Conservation (phyloP, 2,113 vertebrate genomes). For the Dasypus novemcinctus region DNA sequence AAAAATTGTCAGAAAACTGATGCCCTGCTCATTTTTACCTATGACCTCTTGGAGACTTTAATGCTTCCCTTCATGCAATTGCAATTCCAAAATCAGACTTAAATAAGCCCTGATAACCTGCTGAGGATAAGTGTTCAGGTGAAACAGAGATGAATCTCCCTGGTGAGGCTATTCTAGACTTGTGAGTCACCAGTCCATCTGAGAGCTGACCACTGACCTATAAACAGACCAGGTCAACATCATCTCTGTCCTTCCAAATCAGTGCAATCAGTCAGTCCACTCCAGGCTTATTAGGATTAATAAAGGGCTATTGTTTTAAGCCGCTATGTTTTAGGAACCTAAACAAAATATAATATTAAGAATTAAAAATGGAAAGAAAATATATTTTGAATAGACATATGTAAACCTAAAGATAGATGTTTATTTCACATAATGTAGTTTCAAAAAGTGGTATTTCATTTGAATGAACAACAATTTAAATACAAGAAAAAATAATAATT, state of each 20-base stretch:
- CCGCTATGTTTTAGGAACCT: neutral
- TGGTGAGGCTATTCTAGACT: neutral
- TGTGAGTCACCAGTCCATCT: fast-evolving
- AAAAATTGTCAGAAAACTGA: neutral
- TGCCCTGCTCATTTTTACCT: neutral
- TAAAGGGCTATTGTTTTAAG: neutral
- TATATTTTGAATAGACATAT: neutral
- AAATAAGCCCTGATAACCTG: neutral
- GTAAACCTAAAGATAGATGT: neutral
- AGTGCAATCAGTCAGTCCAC: too few species aligned
- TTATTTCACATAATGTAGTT: neutral
- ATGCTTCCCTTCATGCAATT: neutral
- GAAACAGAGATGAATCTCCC: neutral
- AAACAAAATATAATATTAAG: neutral
- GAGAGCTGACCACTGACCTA: neutral
- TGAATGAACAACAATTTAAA: neutral
- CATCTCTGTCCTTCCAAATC: too few species aligned
- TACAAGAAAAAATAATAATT: neutral
- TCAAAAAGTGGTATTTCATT: neutral
- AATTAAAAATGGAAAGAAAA: neutral
- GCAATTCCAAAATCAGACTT: neutral
- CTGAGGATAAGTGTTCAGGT: neutral
- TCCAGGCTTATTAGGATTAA: neutral
- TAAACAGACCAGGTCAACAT: neutral
- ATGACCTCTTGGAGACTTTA: neutral